Base-by-base conservation (phyloP, 1,140 invertebrate species). In the Venturia canescens region DNA sequence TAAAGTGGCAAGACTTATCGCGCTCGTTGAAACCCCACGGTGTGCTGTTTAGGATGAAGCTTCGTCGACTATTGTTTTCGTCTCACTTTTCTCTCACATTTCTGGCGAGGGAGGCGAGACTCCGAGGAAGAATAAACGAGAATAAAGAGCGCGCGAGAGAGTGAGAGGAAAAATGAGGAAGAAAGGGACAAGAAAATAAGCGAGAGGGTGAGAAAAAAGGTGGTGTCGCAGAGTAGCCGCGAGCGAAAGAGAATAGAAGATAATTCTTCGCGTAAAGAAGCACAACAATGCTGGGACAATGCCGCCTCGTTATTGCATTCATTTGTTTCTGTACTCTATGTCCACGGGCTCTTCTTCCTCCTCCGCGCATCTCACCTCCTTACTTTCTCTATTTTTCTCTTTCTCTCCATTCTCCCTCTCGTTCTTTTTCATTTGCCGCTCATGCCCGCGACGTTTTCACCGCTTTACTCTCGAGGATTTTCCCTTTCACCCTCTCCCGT, bases 291-390 rank as follows among this genome's bases (percentile, higher is more conserved):
- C 79, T 80, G 76, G 78, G 83, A 86, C 84, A 86, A 86, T 86
- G 83, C 83, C 81, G 78, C 82, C 85, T 86, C 84, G 85, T 86
- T 86, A 86, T 84, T 84, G 81, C 82, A 82, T 85, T 86, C 84
- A 82, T 82, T 82, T 82, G 81, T 82, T 79, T 82, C 81, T 71
- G 67, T 23, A 48, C 71, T 57, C 48, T 66, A 66, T 29, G 63
- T 66, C 63, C 50, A 29, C 27, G 72, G 50, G 48, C 48, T 50
- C 16, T 66, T 29, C 63, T 29, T 15, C 48, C 15, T 44, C 21
- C 38, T 44, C 21, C 38, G 38, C 13, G 23, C 38, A 57, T 48
- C 72, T 75, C 23, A 44, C 70, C 23, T 53, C 15, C 50, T 75
- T 63, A 57, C 63, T 60, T 76, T 79, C 34, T 38, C 76, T 60